Evolutionary conservation across 2,113 vertebrate genomes (phyloP).

Genomic region (Sialia sialis): DNA sequence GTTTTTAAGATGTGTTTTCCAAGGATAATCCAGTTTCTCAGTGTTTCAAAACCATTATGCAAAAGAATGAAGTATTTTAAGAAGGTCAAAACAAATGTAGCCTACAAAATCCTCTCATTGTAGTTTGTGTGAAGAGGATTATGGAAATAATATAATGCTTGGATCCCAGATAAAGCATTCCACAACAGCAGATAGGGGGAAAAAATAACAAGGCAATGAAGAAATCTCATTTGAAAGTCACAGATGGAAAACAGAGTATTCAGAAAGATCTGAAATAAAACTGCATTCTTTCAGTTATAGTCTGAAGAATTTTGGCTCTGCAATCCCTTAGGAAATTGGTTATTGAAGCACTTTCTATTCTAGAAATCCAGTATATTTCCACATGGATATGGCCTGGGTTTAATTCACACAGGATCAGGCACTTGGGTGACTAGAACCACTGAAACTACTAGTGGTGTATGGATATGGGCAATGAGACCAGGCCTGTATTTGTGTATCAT

Average conservation of each 20-base stretch:
- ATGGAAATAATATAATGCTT: not conserved
- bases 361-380: not conserved
- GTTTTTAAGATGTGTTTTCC: not conserved
- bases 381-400: not conserved
- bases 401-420: not conserved
- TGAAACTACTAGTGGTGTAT: not conserved
- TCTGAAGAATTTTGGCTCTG: not conserved
- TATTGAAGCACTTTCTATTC: not conserved
- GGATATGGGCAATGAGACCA: not conserved
- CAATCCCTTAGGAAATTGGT: not conserved
- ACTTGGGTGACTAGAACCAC: rapidly evolving
- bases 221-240: not conserved
- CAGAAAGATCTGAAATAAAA: not conserved
- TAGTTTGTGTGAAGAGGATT: not conserved
- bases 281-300: not conserved
- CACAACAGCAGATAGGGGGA: not conserved
- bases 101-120: not conserved
- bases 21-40: not conserved
- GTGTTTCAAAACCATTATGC: not conserved
- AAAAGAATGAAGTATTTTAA: slow-evolving; percentile 13
- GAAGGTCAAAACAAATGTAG: not conserved
- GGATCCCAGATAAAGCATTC: not conserved
- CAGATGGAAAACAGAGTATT: not conserved
- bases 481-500: not conserved
- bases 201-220: not conserved